phyloP scores from a whole-genome alignment of 2,113 vertebrate species.

The cattle (Bos taurus) region ARS-UCD2.0 NC_037328.1:156855001-156855500 shows the following conservation, averaged over 20 bases:
- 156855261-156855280: background rate
- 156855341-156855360: background rate
- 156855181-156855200: background rate
- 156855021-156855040: background rate
- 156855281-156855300: background rate
- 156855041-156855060: background rate
- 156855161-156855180: background rate
- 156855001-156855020: background rate
- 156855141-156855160: rapidly evolving
- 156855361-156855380: background rate
- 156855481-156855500: background rate
- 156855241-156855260: background rate
- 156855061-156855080: background rate
- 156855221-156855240: background rate
- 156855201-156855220: background rate
- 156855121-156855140: too few relatives aligned
- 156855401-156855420: background rate
- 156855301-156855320: background rate
- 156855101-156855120: background rate
- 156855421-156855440: background rate
- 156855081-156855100: background rate
- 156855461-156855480: background rate
- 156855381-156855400: background rate
- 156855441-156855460: background rate
- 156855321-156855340: background rate